Evolutionary conservation across 1,140 invertebrate genomes (phyloP).

Genomic region (Platyscapa corneri): DNA sequence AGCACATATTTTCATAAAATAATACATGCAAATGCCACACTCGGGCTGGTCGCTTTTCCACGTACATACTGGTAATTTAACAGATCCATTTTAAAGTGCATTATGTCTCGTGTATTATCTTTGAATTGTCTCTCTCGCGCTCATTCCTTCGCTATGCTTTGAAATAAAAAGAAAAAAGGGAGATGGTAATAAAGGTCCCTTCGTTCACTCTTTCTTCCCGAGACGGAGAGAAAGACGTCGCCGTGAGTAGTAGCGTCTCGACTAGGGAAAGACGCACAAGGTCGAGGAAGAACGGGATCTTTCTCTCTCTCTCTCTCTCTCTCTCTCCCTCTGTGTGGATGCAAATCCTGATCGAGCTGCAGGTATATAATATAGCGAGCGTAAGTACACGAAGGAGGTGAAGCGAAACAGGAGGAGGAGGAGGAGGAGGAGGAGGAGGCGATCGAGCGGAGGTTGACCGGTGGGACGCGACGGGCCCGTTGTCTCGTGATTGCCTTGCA

Average conservation of each 20-base stretch:
- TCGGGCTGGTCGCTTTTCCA: neutral
- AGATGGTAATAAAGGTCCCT: too few relatives aligned
- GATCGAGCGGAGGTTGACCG: constrained; percentile 30
- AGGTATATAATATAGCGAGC: constrained; percentile 30
- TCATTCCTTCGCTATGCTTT: neutral
- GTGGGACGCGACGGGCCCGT: constrained; percentile 21
- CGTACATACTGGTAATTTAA: neutral
- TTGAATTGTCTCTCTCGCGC: neutral
- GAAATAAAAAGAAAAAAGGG: neutral
- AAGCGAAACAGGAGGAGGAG: neutral
- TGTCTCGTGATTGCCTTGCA: constrained; percentile 43
- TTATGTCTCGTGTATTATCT: neutral
- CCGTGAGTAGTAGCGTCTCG: neutral
- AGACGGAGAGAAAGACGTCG: neutral
- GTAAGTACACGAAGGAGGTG: constrained; percentile 16
- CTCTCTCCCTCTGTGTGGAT: constrained; percentile 22
- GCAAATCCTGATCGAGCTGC: constrained; percentile 50
- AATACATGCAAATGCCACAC: neutral
- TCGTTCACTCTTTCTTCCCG: too few relatives aligned
- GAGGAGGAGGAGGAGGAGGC: constrained; percentile 14
- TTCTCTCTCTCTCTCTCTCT: neutral
- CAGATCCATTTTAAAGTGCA: constrained; percentile 1
- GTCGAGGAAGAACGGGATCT: too few relatives aligned
- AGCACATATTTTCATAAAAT: neutral
- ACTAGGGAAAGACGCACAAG: neutral